Evolutionary conservation across 2,888 invertebrate genomes (phyloP).

Genomic region (Torymus auratus): DNA sequence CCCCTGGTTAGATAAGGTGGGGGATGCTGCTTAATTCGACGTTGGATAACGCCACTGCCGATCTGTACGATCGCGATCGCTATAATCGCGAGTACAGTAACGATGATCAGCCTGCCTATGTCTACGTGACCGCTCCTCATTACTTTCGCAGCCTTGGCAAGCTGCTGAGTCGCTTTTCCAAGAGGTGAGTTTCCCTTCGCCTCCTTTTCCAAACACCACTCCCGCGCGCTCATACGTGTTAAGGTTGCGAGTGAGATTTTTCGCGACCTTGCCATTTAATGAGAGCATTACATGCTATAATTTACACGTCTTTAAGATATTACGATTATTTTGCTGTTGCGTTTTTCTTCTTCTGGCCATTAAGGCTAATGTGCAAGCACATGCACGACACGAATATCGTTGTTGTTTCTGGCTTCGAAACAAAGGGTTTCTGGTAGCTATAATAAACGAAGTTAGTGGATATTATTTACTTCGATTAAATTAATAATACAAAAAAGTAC

Average conservation of each 20-base stretch:
- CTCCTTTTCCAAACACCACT: not conserved
- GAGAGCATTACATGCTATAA: not conserved
- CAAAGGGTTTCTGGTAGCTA: no score
- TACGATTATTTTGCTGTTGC: not conserved
- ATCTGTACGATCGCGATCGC: constrained; percentile 64
- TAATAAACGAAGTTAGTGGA: no score
- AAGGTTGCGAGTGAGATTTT: no score
- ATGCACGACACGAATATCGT: no score
- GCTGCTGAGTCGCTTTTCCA: constrained; percentile 73
- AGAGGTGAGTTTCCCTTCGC: constrained; percentile 67
- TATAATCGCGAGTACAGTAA: constrained; percentile 60
- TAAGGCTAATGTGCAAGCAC: not conserved
- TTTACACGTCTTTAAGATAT: constrained; percentile 10
- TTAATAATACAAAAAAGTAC: no score
- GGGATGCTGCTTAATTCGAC: constrained; percentile 71
- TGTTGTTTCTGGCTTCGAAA: no score
- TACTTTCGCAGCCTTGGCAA: constrained; percentile 73
- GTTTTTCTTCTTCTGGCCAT: not conserved
- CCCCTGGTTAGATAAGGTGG: constrained; percentile 73
- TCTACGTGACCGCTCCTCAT: constrained; percentile 73
- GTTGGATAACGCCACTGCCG: constrained; percentile 66
- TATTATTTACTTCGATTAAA: no score
- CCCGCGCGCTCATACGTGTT: no score
- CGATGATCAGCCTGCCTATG: constrained; percentile 70
- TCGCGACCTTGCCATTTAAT: not conserved